phyloP scores from a whole-genome alignment of 1,140 invertebrate genomes.

The Papilio dardanus region DNA sequence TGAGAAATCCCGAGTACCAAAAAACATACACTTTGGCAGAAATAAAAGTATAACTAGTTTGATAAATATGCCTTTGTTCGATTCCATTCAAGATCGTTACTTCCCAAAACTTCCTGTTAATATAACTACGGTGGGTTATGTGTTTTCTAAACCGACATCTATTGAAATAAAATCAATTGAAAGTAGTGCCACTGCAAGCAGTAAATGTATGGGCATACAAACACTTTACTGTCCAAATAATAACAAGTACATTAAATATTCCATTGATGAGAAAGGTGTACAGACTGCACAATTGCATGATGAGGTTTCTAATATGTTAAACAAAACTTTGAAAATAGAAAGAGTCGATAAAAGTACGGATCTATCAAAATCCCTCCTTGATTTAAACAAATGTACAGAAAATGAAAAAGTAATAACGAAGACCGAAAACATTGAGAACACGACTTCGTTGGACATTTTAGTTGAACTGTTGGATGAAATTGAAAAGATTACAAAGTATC shows the following conservation, averaged over 20 bases:
- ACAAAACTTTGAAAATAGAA: background rate
- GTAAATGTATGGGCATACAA: slow-evolving; percentile 16
- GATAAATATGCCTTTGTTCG: slow-evolving; percentile 40
- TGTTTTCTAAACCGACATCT: slow-evolving; percentile 49
- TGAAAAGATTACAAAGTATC: slow-evolving; percentile 65
- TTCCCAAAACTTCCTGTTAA: slow-evolving; percentile 57
- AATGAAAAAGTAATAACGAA: slow-evolving; percentile 27
- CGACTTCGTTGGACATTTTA: slow-evolving; percentile 69
- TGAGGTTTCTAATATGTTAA: background rate
- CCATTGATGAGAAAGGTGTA: slow-evolving; percentile 28
- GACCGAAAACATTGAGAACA: slow-evolving; percentile 52
- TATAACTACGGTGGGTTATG: slow-evolving; percentile 65
- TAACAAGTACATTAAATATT: background rate
- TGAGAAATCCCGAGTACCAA: slow-evolving; percentile 53
- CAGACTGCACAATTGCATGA: slow-evolving; percentile 1
- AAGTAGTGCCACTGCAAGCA: background rate
- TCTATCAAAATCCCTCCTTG: background rate
- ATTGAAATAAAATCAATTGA: background rate
- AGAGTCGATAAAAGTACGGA: slow-evolving; percentile 32
- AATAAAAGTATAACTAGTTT: slow-evolving; percentile 47
- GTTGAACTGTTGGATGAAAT: slow-evolving; percentile 73
- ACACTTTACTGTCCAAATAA: slow-evolving; percentile 4
- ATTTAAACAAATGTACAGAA: slow-evolving; percentile 26
- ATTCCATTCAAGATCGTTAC: slow-evolving; percentile 50
- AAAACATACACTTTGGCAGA: slow-evolving; percentile 47